These are phyloP conservation scores for Mesochorus sp. DNA, from an alignment of 2,888 invertebrate species.

Conservation along the genomic window DNA sequence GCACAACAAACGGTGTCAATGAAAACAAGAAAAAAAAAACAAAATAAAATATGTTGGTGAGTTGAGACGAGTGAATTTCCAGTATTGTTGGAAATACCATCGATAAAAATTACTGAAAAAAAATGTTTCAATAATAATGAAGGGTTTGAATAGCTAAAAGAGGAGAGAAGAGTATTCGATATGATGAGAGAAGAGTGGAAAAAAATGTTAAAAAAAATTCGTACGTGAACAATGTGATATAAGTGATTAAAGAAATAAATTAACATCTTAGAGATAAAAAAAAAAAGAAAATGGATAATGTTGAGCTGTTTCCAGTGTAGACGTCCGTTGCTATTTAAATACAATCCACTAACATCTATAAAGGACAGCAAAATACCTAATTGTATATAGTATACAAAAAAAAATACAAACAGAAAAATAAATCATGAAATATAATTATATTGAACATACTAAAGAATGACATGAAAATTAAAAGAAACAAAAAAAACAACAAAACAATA, in stretches of 20 bases:
- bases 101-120: no score
- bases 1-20: no score
- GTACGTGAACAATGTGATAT: slow-evolving; percentile 82
- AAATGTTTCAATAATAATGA: no score
- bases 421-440: slow-evolving; percentile 70
- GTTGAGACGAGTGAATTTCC: no score
- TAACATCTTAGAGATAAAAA: slow-evolving; percentile 76
- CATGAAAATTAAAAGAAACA: slow-evolving; percentile 41
- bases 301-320: slow-evolving; percentile 76
- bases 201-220: slow-evolving; percentile 63
- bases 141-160: no score
- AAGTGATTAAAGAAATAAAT: slow-evolving; percentile 80
- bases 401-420: slow-evolving; percentile 66
- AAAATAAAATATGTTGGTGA: no score
- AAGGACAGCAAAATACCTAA: slow-evolving; percentile 71
- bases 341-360: slow-evolving; percentile 74
- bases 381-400: slow-evolving; percentile 78
- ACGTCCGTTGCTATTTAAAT: slow-evolving; percentile 76
- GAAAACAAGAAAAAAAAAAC: slow-evolving; percentile 34
- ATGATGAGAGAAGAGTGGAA: slow-evolving; percentile 31
- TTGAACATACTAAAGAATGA: slow-evolving; percentile 63
- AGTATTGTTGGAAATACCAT: no score
- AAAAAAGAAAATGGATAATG: slow-evolving; percentile 65
- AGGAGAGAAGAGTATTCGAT: background rate
- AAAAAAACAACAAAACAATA: slow-evolving; percentile 24